Conservation (phyloP, 1,140 invertebrate genomes). For the Drosophila suzukii region DNA sequence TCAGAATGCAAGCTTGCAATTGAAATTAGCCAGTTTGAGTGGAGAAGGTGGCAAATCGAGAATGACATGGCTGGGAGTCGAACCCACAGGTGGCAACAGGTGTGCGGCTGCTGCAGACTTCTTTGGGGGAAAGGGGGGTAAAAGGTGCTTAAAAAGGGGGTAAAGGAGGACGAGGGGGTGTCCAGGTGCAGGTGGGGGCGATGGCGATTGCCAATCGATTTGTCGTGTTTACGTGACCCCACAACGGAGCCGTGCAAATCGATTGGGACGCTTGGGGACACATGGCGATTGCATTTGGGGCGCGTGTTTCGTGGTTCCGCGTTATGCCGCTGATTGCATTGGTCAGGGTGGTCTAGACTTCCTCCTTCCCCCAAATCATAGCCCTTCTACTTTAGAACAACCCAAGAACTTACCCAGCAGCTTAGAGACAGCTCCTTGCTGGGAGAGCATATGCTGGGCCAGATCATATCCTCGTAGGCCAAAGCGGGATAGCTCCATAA, state of each 20-base stretch:
- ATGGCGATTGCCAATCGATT: slow-evolving; percentile 71
- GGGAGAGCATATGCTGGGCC: slow-evolving; percentile 93
- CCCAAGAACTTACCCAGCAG: slow-evolving; percentile 89
- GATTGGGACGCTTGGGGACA: slow-evolving; percentile 74
- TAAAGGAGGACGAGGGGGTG: not conserved
- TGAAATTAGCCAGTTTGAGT: slow-evolving; percentile 13
- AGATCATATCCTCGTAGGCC: slow-evolving; percentile 94
- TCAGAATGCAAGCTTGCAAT: slow-evolving; percentile 10
- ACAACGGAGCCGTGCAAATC: slow-evolving; percentile 57
- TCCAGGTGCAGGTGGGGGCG: slow-evolving; percentile 32
- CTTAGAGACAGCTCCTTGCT: slow-evolving; percentile 96
- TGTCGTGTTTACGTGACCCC: slow-evolving; percentile 78
- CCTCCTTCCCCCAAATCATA: too few relatives aligned
- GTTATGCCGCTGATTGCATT: slow-evolving; percentile 67
- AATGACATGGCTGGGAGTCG: slow-evolving; percentile 36
- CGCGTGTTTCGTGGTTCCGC: slow-evolving; percentile 73
- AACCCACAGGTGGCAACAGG: slow-evolving; percentile 58
- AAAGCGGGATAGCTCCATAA: slow-evolving; percentile 93
- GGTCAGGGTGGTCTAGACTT: slow-evolving; percentile 47
- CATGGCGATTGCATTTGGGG: slow-evolving; percentile 74
- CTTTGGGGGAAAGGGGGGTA: not conserved
- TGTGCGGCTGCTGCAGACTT: slow-evolving; percentile 42
- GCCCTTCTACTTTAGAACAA: too few relatives aligned
- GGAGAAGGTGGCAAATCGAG: slow-evolving; percentile 22
- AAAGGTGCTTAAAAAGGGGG: not conserved